Evolutionary conservation across 2,888 invertebrate species (phyloP), one percentile per base, ranked within the genome.

Genomic region (Meghimatium bilineatum): DNA sequence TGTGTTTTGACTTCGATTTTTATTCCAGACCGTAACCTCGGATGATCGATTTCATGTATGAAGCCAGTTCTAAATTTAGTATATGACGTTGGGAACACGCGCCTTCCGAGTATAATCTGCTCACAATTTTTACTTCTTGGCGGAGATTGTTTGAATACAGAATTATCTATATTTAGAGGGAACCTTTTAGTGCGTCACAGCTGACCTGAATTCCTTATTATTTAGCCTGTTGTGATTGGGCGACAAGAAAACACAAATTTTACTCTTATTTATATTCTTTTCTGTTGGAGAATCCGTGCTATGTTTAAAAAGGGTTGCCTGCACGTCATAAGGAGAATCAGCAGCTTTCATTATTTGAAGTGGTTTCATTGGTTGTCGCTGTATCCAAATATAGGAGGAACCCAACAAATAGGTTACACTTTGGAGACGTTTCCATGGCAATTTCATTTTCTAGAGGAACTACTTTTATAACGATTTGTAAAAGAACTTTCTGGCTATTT

Each of bases 381-480:
- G 23, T 52, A 49, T 67, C 80, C 80, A 80, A 71, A 80, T 80
- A 71, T 80, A 80, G 80, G 56, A 44, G 10, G 26, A 67, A 14
- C 12, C n/a, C 67, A n/a, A 36, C 12, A 69, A 80, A 80, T 69
- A 80, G 56, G 56, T 20, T 23, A 52, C 71, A 71, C 71, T 71
- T 80, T 71, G 52, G 52, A 52, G 56, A 71, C 80, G 80, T 80
- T 80, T 69, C 71, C 71, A 80, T 52, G 71, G 71, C 71, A 80
- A 80, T 52, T 34, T 52, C 71, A 69, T 36, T 80, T 52, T 71
- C 60, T n/a, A n/a, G 36, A 71, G 80, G 79, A n/a, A 80, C 80
- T 80, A 80, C 80, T 80, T 80, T 80, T 80, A 36, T 36, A 80
- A 80, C 56, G 80, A 80, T 80, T 71, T 29, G 8, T 71, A 66